These are phyloP conservation scores for Desmodus rotundus DNA, from an alignment of 2,113 vertebrate genomes.

Conservation along the genomic window DNA sequence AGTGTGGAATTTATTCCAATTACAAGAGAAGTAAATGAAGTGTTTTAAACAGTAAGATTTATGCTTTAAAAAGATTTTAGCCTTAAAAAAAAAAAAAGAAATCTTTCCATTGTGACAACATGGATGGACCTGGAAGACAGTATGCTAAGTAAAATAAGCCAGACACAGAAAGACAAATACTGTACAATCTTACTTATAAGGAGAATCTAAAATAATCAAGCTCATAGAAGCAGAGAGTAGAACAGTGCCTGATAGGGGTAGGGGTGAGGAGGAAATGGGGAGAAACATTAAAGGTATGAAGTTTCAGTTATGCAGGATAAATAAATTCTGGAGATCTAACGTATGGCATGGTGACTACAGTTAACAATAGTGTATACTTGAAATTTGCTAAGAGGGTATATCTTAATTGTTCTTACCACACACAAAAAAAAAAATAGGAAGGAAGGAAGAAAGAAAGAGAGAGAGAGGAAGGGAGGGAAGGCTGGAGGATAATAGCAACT, in stretches of 20 bases:
- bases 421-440: not conserved
- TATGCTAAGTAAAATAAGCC: not conserved
- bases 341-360: not conserved
- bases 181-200: not conserved
- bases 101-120: not conserved
- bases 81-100: not conserved
- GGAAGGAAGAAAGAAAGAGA: not conserved
- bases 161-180: not conserved
- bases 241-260: not conserved
- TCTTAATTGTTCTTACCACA: not conserved
- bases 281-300: not conserved
- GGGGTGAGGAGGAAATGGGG: not conserved
- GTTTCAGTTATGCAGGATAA: not conserved
- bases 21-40: not conserved
- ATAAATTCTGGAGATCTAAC: not conserved
- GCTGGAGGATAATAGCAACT: not conserved
- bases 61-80: not conserved
- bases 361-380: not conserved
- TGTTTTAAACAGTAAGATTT: not conserved
- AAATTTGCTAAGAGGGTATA: not conserved
- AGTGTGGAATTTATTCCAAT: not conserved
- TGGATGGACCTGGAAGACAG: not conserved
- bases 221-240: not conserved
- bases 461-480: not conserved
- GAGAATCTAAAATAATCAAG: not conserved